Evolutionary conservation across 1,140 invertebrate species (phyloP), one percentile per base, ranked within the genome.

Genomic region (Choristoneura fumiferana): DNA sequence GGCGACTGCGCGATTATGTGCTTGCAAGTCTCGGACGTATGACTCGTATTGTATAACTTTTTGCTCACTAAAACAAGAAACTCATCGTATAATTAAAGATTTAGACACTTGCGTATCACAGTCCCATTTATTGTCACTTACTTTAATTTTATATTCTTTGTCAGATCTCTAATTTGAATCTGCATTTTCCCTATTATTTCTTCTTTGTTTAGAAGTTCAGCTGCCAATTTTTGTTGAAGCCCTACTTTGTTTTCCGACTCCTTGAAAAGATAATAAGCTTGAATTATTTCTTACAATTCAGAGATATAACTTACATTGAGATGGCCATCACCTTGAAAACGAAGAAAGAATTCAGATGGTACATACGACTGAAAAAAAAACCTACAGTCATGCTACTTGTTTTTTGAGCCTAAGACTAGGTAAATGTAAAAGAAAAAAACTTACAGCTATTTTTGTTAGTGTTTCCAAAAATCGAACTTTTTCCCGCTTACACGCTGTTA

Each of bases 401-500:
- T 13, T 43, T 13, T 18, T 57, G 45, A 57, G 8, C 18, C 9
- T 12, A 29, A 18, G 18, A 17, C 52, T 10, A 35, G 43, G 22
- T 9, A 58, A 60, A 38, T 61, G 18, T 22, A 45, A 57, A 43
- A 57, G n/a, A 64, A 36, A 52, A 55, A 65, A 65, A 70, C 18
- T 82, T 75, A 89, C 86, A 57, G 83, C 58, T 37, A 86, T 86
- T 65, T 87, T 89, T 1, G 83, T 73, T 38, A 89, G 63, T 10
- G 83, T 84, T 61, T 87, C 86, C 58, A 89, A 62, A 67, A 89
- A 89, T 17, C 74, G 72, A 39, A 84, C 72, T 79, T 89, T 89
- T 40, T 89, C 86, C 43, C 67, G 71, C 71, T 84, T 87, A 64
- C 70, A 81, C 9, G 75, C 60, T 8, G 64, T 71, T n/a, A 89